phyloP scores from a whole-genome alignment of 2,888 invertebrate species.

The Caenorhabditis sp. region DNA sequence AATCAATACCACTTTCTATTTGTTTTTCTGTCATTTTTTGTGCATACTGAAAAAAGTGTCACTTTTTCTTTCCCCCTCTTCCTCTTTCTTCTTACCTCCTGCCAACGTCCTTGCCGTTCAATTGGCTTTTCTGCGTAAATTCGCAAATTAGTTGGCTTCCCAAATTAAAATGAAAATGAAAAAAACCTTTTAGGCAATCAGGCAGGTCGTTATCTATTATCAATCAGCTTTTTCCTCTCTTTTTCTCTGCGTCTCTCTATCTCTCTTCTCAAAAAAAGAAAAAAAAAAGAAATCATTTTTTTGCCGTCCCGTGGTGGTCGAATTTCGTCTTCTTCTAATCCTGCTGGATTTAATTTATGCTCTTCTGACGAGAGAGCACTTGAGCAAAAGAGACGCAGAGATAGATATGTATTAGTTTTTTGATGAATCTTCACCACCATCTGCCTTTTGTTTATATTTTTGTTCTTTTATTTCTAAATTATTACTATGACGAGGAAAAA shows the following conservation, averaged over 20 bases:
- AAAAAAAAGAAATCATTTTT: no score
- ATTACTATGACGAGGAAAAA: background rate
- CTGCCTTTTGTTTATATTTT: background rate
- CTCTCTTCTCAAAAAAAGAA: background rate
- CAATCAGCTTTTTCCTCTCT: background rate
- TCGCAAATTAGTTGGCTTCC: background rate
- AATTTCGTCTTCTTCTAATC: conserved; percentile 13
- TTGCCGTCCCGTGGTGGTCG: background rate
- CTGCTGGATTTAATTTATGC: conserved; percentile 4
- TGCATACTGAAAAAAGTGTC: background rate
- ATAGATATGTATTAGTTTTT: background rate
- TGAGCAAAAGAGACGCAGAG: background rate
- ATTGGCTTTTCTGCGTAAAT: background rate
- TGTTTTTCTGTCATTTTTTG: conserved; percentile 1
- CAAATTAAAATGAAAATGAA: background rate
- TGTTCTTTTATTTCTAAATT: background rate
- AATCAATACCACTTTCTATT: background rate
- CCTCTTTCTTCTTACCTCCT: background rate
- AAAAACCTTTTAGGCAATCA: background rate
- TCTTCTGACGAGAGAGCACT: background rate
- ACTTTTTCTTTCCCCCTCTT: background rate
- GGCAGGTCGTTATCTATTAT: conserved; percentile 3
- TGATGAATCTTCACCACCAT: background rate
- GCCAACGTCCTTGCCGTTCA: background rate
- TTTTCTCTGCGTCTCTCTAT: background rate